Conservation (phyloP, 2,113 vertebrate species). For the Chaenogobius annularis region DNA sequence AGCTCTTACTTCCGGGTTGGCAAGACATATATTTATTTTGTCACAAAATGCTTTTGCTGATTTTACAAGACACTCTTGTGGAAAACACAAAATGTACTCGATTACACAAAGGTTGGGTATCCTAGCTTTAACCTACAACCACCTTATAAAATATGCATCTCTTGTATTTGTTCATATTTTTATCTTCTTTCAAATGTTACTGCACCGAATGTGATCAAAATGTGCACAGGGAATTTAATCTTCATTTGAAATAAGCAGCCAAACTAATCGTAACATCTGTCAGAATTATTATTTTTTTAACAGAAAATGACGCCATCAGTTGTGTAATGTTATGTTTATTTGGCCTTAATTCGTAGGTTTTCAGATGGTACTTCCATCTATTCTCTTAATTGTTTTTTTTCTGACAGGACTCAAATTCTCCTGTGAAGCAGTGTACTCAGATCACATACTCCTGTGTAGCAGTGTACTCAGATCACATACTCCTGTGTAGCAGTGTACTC, state of each 20-base stretch:
- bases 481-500: too few species aligned
- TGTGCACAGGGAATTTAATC: background rate
- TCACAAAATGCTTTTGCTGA: too few species aligned
- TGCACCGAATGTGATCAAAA: background rate
- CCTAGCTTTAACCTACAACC: background rate
- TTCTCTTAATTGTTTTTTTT: background rate
- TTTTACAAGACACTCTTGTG: too few species aligned
- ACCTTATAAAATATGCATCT: background rate
- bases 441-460: conserved; percentile 55
- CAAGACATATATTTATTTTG: too few species aligned
- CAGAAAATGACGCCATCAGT: too few species aligned
- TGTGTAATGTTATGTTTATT: background rate
- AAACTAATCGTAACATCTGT: too few species aligned
- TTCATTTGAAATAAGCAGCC: background rate
- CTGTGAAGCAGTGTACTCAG: conserved; percentile 43
- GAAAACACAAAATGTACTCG: too few species aligned
- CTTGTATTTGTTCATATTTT: background rate
- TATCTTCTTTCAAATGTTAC: background rate
- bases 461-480: conserved; percentile 21
- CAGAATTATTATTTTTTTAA: too few species aligned
- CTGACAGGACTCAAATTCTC: too few species aligned
- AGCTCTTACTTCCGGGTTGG: too few species aligned
- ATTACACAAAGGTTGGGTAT: too few species aligned
- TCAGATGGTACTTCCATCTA: background rate
- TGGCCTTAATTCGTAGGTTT: background rate